A percentile compares a stretch with the other conserved stretches of the same genome.
Evolutionary conservation across 1,140 invertebrate genomes (phyloP).

Genomic region (Cephus cinctus): DNA sequence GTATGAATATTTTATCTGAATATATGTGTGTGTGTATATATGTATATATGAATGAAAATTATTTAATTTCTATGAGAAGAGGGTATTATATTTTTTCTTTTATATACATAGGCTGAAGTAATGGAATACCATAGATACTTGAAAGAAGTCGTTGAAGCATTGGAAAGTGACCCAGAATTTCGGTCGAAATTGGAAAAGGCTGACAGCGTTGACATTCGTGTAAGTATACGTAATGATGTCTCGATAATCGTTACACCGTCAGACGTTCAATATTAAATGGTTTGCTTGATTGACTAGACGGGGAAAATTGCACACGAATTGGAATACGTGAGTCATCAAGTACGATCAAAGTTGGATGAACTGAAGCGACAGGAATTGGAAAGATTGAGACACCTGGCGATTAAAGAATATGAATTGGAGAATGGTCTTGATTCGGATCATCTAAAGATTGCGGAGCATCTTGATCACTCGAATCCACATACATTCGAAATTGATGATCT

Average conservation of each 20-base stretch:
- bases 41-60: constrained; percentile 12
- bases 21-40: constrained; percentile 1
- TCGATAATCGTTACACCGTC: constrained; percentile 11
- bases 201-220: constrained; percentile 74
- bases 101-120: constrained; percentile 37
- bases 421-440: constrained; percentile 61
- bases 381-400: constrained; percentile 69
- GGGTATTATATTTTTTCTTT: constrained; percentile 12
- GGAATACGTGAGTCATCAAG: constrained; percentile 84
- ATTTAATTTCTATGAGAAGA: not conserved
- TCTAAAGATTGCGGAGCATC: constrained; percentile 64
- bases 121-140: constrained; percentile 86
- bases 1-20: constrained; percentile 14
- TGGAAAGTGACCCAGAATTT: constrained; percentile 84
- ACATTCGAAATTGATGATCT: constrained; percentile 96
- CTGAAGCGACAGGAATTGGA: constrained; percentile 89
- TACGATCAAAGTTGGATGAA: constrained; percentile 88
- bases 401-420: constrained; percentile 67
- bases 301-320: constrained; percentile 91
- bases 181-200: constrained; percentile 79
- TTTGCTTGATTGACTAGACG: too few relatives aligned
- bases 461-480: constrained; percentile 87
- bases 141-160: constrained; percentile 78
- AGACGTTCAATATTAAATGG: too few relatives aligned
- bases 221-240: constrained; percentile 45